Evolutionary conservation across 1,140 invertebrate species (phyloP), one percentile per base, ranked within the genome.

Genomic region (Drosophila teissieri): DNA sequence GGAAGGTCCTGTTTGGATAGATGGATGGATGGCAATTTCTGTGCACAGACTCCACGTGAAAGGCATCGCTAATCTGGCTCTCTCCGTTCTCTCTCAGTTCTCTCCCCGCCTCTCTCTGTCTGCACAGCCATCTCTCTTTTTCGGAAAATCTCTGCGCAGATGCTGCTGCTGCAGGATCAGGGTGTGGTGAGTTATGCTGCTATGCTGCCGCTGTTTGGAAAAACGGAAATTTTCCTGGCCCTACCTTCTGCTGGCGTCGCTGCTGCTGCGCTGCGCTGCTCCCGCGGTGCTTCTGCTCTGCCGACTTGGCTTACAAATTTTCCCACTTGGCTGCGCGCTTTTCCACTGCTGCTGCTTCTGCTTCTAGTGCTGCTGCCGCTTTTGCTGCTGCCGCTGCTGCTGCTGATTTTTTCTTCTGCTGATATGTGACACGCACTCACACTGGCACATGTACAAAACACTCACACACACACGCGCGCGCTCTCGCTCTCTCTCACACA

Each of bases 181-280:
- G 90, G 90, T 91, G 90, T 91, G 90, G 86, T 91, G 90, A 91
- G 81, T 91, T 78, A 81, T 75, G 82, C 80, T 83, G 64, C 44
- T 52, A 49, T 44, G 40, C 40, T 44, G 42, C 11, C 8, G 17
- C 15, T 45, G 42, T 83, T 79, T 88, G 74, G 56, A 72, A 83
- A 89, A 89, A 57, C 42, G 52, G n/a, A 73, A 68, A 86, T 77
- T 67, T 53, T 55, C 52, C 78, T 73, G 45, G 84, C 82, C 82
- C 74, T 85, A 85, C 82, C 82, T 86, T 81, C 74, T 83, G 84
- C 56, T 73, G 55, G 74, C 79, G 63, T 84, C 80, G 63, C 81
- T 83, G 79, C 36, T 49, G 53, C 53, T 78, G 54, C 54, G 53
- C 53, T 78, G 54, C 54, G 39, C 40, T 49, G 27, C 61, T 65